phyloP scores from a whole-genome alignment of 2,888 invertebrate genomes.

The Cantharis flavilabris region DNA sequence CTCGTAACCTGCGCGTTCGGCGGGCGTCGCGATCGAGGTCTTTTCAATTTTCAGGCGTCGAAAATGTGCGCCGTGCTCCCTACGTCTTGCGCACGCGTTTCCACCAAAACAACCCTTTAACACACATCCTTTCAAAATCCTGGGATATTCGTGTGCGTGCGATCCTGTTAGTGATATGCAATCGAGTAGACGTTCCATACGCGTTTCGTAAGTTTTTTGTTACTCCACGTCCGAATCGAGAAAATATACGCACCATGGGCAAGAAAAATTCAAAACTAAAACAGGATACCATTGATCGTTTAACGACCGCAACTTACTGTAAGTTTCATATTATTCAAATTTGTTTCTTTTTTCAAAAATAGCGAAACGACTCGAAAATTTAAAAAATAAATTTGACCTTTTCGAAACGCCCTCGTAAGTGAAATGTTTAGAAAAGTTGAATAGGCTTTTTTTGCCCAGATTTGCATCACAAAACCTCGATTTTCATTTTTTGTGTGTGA shows the following conservation, averaged over 20 bases:
- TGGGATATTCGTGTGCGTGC: constrained; percentile 34
- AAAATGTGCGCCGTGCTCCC: constrained; percentile 29
- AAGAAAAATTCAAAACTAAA: constrained; percentile 96
- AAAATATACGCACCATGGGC: constrained; percentile 67
- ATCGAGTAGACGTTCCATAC: constrained; percentile 21
- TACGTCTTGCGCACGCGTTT: constrained; percentile 31
- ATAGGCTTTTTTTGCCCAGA: background rate
- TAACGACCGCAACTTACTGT: constrained; percentile 94
- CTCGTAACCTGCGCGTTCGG: constrained; percentile 7
- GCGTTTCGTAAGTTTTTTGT: constrained; percentile 17
- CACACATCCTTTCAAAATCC: constrained; percentile 27
- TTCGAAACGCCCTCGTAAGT: background rate
- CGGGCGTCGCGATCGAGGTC: constrained; percentile 17
- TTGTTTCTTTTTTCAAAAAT: background rate
- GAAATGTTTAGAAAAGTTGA: background rate
- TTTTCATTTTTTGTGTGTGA: background rate
- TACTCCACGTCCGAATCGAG: background rate
- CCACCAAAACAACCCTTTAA: constrained; percentile 32
- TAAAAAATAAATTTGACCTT: background rate
- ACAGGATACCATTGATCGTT: constrained; percentile 90
- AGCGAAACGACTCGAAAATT: background rate
- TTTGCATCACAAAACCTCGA: background rate
- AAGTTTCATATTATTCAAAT: constrained; percentile 59
- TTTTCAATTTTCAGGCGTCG: constrained; percentile 22
- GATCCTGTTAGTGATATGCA: constrained; percentile 31